Evolutionary conservation across 2,888 invertebrate genomes (phyloP).

Genomic region (Sesia bembeciformis): DNA sequence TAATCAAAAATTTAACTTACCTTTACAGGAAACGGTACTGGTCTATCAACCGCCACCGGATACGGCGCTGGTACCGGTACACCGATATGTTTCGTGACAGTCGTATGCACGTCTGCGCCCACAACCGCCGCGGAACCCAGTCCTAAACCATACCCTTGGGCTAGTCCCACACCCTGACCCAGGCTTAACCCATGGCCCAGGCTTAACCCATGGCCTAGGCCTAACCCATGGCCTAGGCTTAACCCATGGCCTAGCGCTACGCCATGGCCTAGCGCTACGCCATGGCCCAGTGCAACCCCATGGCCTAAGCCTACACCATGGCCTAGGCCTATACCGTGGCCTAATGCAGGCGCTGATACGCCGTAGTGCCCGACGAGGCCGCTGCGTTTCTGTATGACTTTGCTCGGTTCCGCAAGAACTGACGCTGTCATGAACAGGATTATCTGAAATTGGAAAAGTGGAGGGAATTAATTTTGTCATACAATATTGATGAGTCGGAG

Average conservation of each 20-base stretch:
- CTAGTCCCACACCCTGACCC: conserved; percentile 12
- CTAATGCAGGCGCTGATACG: conserved; percentile 16
- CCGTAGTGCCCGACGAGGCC: conserved; percentile 55
- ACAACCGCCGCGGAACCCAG: conserved; percentile 31
- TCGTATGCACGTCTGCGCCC: conserved; percentile 64
- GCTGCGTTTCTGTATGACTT: conserved; percentile 60
- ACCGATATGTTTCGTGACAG: conserved; percentile 65
- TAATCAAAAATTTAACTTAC: conserved; percentile 18
- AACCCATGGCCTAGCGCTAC: conserved; percentile 8
- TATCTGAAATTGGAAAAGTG: conserved; percentile 11
- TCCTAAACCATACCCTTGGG: conserved; percentile 14
- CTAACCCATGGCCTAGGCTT: conserved; percentile 12
- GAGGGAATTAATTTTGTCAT: background rate
- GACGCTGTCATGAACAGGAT: conserved; percentile 45
- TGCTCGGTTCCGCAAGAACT: conserved; percentile 57
- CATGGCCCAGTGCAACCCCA: conserved; percentile 12
- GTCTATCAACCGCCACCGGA: conserved; percentile 62
- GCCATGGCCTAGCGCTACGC: conserved; percentile 11
- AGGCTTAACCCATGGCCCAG: conserved; percentile 8
- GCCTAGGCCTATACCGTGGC: conserved; percentile 17
- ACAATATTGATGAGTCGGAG: too few species aligned
- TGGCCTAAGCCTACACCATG: conserved; percentile 16
- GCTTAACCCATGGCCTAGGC: conserved; percentile 13
- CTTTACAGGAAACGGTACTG: conserved; percentile 59
- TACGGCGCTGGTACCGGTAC: conserved; percentile 65